Conservation (phyloP, 2,797 vertebrate species). For the Esox lucius region DNA sequence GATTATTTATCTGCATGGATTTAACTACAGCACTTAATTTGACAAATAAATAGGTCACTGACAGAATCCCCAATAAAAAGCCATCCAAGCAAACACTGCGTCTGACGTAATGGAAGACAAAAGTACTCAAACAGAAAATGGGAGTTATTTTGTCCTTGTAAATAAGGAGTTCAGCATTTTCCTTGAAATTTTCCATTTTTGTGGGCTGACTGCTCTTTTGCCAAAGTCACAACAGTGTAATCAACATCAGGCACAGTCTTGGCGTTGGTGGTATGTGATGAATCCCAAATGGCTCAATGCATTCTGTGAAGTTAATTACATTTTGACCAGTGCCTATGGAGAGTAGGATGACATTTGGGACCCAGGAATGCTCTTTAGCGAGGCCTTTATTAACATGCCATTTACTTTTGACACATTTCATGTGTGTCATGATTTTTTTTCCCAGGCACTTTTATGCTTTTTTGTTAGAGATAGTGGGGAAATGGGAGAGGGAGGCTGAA, state of each 20-base stretch:
- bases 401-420: constrained; percentile 64
- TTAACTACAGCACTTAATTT: too few species aligned
- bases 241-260: constrained; percentile 55
- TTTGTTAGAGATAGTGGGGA: too few species aligned
- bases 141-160: constrained; percentile 46
- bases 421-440: constrained; percentile 56
- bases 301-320: too few species aligned
- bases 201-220: constrained; percentile 28
- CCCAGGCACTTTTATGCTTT: constrained; percentile 41
- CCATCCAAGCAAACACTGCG: neutral
- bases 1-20: too few species aligned
- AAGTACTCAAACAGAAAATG: neutral
- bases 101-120: neutral
- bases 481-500: neutral
- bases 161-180: constrained; percentile 36
- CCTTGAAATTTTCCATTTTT: constrained; percentile 56
- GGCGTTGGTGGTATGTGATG: constrained; percentile 59
- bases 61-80: too few species aligned
- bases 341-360: too few species aligned
- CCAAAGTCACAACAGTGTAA: constrained; percentile 69
- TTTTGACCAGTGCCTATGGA: too few species aligned
- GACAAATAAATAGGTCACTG: too few species aligned
- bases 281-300: too few species aligned
- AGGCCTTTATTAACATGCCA: constrained; percentile 60
- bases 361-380: constrained; percentile 52